Base-by-base conservation (phyloP, 2,888 invertebrate genomes). In the Drosophila borealis region DNA sequence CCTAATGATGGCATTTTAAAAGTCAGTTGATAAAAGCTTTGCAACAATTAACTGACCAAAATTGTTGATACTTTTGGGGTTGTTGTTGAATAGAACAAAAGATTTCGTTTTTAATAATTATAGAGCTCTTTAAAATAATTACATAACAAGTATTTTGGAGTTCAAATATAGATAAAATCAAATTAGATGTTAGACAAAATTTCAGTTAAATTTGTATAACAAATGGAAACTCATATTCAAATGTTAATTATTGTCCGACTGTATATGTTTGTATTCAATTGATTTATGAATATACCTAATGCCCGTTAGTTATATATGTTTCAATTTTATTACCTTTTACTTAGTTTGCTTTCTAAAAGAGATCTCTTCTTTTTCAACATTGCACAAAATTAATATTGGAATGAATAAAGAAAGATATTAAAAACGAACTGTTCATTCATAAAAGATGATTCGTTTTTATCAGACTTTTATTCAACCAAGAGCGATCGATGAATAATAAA, bases 1-100 rank as follows among this genome's bases (percentile, higher is more conserved):
- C 36, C 14, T 73, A 84, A 87, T 82, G 60, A 57, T 66, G 66
- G 42, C 54, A 46, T 53, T 69, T 75, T 66, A 69, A 69, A 63
- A 57, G 45, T 48, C 49, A 62, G 63, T 54, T 72, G 19, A 55
- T 39, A 54, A 33, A 8, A 59, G 48, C 55, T 61, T 61, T 25
- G 9, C 3, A 48, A 49, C 61, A 79, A 72, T 85, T 70, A 82
- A 53, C n/a, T 34, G 9, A 46, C 17, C 37, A 66, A 56, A 55
- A 55, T 67, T 60, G 10, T 41, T 42, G 19, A 42, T 21, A 13
- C 2, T 46, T 42, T 63, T 42, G 3, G 21, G 1, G 2, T 3
- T 17, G 37, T 34, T 6, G 34, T 10, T 33, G 39, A 9, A 25
- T 25, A 44, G 53, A 51, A 66, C 54, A 54, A 54, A 33, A 17